A percentile compares a stretch with the other conserved stretches of the same genome.
phyloP scores from a whole-genome alignment of 2,888 invertebrate species.

The Habrosyne pyritoides region DNA sequence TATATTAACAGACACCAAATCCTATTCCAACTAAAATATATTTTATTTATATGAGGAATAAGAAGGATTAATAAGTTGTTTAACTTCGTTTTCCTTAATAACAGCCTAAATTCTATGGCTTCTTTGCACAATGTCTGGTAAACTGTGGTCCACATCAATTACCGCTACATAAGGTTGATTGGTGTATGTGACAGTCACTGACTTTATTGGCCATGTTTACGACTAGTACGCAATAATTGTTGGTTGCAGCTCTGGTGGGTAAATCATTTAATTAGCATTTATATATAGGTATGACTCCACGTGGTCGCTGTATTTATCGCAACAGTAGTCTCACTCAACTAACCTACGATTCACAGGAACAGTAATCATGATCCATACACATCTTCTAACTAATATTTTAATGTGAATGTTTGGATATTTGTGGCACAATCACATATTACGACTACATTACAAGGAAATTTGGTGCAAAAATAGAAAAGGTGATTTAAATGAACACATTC shows the following conservation, averaged over 20 bases:
- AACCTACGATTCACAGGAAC: background rate
- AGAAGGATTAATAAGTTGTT: no score
- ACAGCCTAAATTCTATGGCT: background rate
- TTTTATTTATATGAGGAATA: no score
- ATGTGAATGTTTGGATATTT: no score
- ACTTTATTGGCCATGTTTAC: conserved; percentile 54
- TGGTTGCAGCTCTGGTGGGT: conserved; percentile 15
- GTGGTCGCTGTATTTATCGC: background rate
- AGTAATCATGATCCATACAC: no score
- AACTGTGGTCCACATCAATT: background rate
- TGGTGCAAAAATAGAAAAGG: no score
- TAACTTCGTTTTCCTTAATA: no score
- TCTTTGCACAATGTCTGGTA: background rate
- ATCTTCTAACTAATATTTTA: no score
- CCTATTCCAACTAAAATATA: no score
- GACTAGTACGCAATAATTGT: conserved; percentile 28
- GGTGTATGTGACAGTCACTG: conserved; percentile 45
- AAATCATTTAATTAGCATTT: conserved; percentile 6
- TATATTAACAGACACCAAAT: no score
- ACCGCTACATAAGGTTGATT: conserved; percentile 36
- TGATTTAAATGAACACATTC: no score
- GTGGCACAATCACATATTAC: no score
- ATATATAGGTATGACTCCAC: background rate
- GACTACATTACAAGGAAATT: no score
- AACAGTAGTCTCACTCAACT: background rate